Evolutionary conservation across 2,888 invertebrate genomes (phyloP), one percentile per base, ranked within the genome.

Genomic region (Andrena trimmerana): DNA sequence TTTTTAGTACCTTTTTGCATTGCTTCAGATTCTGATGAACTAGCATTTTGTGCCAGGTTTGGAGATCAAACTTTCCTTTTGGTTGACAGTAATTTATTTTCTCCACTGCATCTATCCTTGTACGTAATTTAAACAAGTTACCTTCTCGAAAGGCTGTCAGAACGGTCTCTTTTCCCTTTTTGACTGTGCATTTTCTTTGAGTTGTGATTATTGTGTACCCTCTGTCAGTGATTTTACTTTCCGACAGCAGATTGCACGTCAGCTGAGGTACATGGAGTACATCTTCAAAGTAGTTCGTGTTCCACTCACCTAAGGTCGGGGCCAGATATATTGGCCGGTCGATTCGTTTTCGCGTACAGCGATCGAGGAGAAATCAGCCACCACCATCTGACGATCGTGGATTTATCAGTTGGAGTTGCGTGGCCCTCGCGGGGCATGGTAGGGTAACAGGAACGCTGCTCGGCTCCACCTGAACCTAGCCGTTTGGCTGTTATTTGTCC

Each of bases 1-100:
- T 29, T 29, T 29, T 16, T n/a, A 52, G n/a, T 48, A 48, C 48
- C 2, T 2, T n/a, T n/a, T 52, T 52, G n/a, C 52, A 52, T 6
- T 52, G 52, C n/a, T 6, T n/a, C n/a, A n/a, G 52, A n/a, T 52
- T 52, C n/a, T 52, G 52, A 52, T 52, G 52, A 52, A n/a, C 13
- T 52, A 52, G 5, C 52, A 16, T 52, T 52, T 52, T 52, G n/a
- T 52, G 52, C 52, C 52, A 52, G 52, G 1, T 52, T 52, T 52
- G 16, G 16, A 52, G n/a, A 16, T 52, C 4, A 52, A 0, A 4
- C 10, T n/a, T 16, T 52, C 6, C 31, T 1, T 52, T 52, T 3
- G n/a, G 4, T 52, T 52, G 52, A 52, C n/a, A n/a, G n/a, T 52
- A 52, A 5, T 52, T 52, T 52, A 52, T 1, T n/a, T n/a, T n/a